Conservation (phyloP, 2,888 invertebrate species). For the Cancer borealis region DNA sequence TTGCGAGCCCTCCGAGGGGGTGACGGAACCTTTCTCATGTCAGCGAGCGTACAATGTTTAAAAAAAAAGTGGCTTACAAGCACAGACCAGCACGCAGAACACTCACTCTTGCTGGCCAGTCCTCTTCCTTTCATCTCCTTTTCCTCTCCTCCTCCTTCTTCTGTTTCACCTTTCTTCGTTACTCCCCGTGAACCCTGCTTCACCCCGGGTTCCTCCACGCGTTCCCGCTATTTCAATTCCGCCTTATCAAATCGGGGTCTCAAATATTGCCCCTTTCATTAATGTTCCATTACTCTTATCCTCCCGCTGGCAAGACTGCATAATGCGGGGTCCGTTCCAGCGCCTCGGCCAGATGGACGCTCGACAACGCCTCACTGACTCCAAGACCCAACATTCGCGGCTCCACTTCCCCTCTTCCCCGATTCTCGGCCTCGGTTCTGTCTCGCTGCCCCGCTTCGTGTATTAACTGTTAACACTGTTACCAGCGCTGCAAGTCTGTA, state of each 20-base stretch:
- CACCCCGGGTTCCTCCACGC: not conserved
- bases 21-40: slow-evolving; percentile 54
- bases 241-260: slow-evolving; percentile 49
- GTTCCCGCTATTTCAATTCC: slow-evolving; percentile 61
- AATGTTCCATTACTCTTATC: slow-evolving; percentile 52
- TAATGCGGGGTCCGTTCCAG: slow-evolving; percentile 46
- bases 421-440: slow-evolving; percentile 24
- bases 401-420: not conserved
- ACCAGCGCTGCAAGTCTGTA: not conserved
- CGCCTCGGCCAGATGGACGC: slow-evolving; percentile 41
- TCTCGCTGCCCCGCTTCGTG: slow-evolving; percentile 1
- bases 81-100: slow-evolving; percentile 53
- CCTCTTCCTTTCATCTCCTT: not conserved
- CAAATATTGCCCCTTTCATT: slow-evolving; percentile 61
- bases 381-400: not conserved
- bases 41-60: slow-evolving; percentile 3
- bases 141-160: slow-evolving; percentile 8
- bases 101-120: not conserved
- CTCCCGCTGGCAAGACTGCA: slow-evolving; percentile 36
- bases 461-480: slow-evolving; percentile 7
- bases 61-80: slow-evolving; percentile 53
- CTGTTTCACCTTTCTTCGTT: slow-evolving; percentile 18
- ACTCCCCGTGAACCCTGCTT: not conserved
- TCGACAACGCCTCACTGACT: slow-evolving; percentile 51
- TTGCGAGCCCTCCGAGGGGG: slow-evolving; percentile 2